Percentiles rank a stretch among this genome's conserved stretches.
phyloP scores from a whole-genome alignment of 2,888 invertebrate genomes.

The Gastracanthus pulcherrimus region DNA sequence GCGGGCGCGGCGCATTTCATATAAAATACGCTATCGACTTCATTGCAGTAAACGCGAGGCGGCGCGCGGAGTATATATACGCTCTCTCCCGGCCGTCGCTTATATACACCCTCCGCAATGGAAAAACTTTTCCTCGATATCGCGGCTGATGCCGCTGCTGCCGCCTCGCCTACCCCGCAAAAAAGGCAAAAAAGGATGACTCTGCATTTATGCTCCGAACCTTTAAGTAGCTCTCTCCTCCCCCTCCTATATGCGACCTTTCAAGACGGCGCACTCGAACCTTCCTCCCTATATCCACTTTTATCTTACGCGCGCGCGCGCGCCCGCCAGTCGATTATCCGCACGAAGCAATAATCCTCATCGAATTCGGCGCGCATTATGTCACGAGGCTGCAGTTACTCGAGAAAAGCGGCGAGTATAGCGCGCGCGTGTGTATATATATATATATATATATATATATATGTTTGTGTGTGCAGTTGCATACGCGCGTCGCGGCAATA shows the following conservation, averaged over 20 bases:
- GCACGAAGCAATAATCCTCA: slow-evolving; percentile 48
- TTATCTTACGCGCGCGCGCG: neutral
- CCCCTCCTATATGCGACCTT: too few relatives aligned
- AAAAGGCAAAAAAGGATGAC: slow-evolving; percentile 39
- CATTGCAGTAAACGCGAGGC: slow-evolving; percentile 18
- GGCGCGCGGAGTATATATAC: neutral
- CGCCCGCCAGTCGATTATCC: slow-evolving; percentile 31
- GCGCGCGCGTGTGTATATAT: neutral
- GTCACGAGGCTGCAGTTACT: slow-evolving; percentile 7
- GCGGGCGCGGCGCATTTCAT: slow-evolving; percentile 16
- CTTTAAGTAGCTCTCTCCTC: too few relatives aligned
- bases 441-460: neutral
- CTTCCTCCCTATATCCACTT: neutral
- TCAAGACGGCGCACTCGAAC: slow-evolving; percentile 11
- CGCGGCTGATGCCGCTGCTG: neutral
- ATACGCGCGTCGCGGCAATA: slow-evolving; percentile 49
- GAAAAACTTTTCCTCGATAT: slow-evolving; percentile 45
- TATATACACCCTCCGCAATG: slow-evolving; percentile 25
- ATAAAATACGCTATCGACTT: slow-evolving; percentile 48
- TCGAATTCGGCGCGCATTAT: slow-evolving; percentile 55
- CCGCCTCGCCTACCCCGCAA: neutral
- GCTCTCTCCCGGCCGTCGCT: neutral
- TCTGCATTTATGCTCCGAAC: slow-evolving; percentile 45
- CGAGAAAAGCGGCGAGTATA: too few relatives aligned
- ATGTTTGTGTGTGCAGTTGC: too few relatives aligned